Evolutionary conservation across 2,113 vertebrate species (phyloP), one percentile per base, ranked within the genome.

Genomic region (Atractosteus spatula): DNA sequence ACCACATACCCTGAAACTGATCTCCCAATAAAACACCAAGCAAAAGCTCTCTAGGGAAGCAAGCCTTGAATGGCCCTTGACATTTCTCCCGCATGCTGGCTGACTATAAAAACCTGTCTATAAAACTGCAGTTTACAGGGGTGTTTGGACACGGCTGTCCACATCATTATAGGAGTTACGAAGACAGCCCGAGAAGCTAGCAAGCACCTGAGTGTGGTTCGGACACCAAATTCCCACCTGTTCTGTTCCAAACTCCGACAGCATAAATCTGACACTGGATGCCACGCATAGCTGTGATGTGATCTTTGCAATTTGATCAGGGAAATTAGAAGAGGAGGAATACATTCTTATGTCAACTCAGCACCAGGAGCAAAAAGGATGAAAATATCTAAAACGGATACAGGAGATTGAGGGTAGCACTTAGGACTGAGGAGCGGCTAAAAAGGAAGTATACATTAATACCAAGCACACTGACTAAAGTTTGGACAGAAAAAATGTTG

Each of bases 1-100:
- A 16, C 59, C 47, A 54, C 41, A 17, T 67, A 51, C 68, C 59
- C 47, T 75, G 69, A 51, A 80, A 79, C 65, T 12, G 69, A 83
- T 74, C 71, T 44, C 55, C 65, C 76, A 62, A 71, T 73, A 76
- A 77, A 66, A 41, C 72, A 71, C 71, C 64, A 73, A 68, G 72
- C 73, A 66, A 69, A 62, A 4, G 57, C 6, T 65, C 69, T 69
- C 68, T 57, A 1, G 16, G 59, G 45, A 70, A 57, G n/a, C 54
- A 57, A 66, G 66, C 44, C 71, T 41, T 16, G 55, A 59, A 17
- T 14, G n/a, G 2, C 62, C 63, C 16, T 71, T 71, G 76, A 75
- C 78, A 75, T 75, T 68, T 71, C 70, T 71, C 77, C 72, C 74
- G 69, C 69, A 62, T 41, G 66, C 71, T 71, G 13, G 59, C 62